Percentiles rank a stretch among this genome's conserved stretches.
Conservation (phyloP, 1,140 invertebrate genomes). For the Orchestia grillus region DNA sequence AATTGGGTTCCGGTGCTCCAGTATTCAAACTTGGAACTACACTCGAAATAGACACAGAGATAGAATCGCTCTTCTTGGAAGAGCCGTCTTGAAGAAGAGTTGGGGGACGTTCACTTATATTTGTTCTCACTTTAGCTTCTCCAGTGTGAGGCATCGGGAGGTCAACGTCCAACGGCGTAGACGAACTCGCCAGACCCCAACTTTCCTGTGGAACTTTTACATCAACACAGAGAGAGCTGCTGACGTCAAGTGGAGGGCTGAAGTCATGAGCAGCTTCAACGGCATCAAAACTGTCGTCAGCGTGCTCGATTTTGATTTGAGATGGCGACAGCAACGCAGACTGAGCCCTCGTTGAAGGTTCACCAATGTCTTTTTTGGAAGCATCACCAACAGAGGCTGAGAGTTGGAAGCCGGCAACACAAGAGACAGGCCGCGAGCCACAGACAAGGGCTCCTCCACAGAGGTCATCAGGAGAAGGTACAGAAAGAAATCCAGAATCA, state of each 20-base stretch:
- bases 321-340: background rate
- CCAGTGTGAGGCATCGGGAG: background rate
- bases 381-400: background rate
- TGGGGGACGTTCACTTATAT: background rate
- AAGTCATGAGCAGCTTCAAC: background rate
- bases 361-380: background rate
- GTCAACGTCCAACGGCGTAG: background rate
- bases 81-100: too few relatives aligned
- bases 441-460: background rate
- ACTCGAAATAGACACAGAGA: too few relatives aligned
- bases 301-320: background rate
- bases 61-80: too few relatives aligned
- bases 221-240: background rate
- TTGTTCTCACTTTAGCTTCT: background rate
- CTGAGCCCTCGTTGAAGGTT: background rate
- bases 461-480: background rate
- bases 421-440: too few relatives aligned
- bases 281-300: background rate
- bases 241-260: background rate
- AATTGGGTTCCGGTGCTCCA: background rate
- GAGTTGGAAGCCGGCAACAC: too few relatives aligned
- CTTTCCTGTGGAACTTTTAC: too few relatives aligned
- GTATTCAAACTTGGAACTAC: background rate
- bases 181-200: too few relatives aligned
- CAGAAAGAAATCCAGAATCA: background rate